Evolutionary conservation across 2,113 vertebrate species (phyloP).

Genomic region (Dasyurus viverrinus): DNA sequence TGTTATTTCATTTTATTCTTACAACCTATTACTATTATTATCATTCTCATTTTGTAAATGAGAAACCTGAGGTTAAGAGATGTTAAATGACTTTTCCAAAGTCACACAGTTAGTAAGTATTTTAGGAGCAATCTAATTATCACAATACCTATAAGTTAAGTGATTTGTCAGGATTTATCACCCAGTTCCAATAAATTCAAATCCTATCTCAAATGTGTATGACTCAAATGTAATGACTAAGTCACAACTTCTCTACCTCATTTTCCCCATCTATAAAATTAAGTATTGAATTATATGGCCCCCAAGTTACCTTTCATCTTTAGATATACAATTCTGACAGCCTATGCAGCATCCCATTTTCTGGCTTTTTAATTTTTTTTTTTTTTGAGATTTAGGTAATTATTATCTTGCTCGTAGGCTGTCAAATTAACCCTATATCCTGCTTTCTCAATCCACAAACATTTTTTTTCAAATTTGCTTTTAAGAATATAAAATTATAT

Average conservation of each 20-base stretch:
- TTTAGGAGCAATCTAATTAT: neutral
- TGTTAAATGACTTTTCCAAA: neutral
- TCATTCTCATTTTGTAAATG: neutral
- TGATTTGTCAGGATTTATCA: neutral
- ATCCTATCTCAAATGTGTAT: neutral
- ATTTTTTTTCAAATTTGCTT: neutral
- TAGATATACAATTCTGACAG: neutral
- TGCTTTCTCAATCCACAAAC: neutral
- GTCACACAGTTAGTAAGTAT: neutral
- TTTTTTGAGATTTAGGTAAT: neutral
- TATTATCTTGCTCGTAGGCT: neutral
- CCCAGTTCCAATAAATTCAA: neutral
- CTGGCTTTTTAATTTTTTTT: neutral
- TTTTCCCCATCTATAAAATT: neutral
- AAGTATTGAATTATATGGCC: neutral
- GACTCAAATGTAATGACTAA: neutral
- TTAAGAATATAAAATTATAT: neutral
- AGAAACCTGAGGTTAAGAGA: neutral
- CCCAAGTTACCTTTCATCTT: neutral
- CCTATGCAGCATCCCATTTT: neutral
- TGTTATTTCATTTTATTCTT: neutral
- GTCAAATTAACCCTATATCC: neutral
- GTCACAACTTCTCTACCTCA: neutral
- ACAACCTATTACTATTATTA: neutral
- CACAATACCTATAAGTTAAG: conserved; percentile 61